Base-by-base conservation (phyloP, 2,888 invertebrate species). In the Meteorus colon region DNA sequence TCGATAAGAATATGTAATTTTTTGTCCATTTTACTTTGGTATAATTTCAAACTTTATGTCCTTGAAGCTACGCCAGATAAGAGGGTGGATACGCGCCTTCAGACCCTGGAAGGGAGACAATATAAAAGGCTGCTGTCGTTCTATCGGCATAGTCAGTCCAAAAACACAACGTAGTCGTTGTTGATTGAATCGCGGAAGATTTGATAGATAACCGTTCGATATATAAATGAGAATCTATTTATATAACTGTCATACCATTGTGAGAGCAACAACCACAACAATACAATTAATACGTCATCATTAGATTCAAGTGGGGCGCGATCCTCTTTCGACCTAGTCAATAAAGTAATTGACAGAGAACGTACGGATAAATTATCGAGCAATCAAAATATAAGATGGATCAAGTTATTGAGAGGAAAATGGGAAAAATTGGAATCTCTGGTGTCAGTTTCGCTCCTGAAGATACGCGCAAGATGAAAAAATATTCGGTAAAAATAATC, bases 401-500 rank as follows among this genome's bases (percentile, higher is more conserved):
- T 16, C 27, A 37, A 19, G 19, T 76, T 37, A 68, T 76, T 12
- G 31, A 51, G 5, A 45, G 48, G 19, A 27, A 73, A 63, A n/a
- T 72, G 60, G 60, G 60, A 0, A 71, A 71, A 14, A 48, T 63
- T 4, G 60, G 60, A 41, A 69, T 76, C 27, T 70, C 76, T 31
- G 63, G 68, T 6, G 65, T 82, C 45, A 83, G 76, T 66, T 88
- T 88, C 76, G 81, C 82, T 37, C 37, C 69, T 27, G 85, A 85
- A 77, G 82, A 86, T 82, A 81, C 81, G n/a, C 81, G 85, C 66
- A 85, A 84, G 80, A 82, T 84, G 63, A 76, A 81, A 24, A 84
- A 82, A 84, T 88, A 88, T 74, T 85, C 87, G 87, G 88, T 88
- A 86, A 88, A 86, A 70, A 55, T 19, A 19, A 45, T 59, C 27